Evolutionary conservation across 1,140 invertebrate species (phyloP).

Genomic region (Drosophila mojavensis): DNA sequence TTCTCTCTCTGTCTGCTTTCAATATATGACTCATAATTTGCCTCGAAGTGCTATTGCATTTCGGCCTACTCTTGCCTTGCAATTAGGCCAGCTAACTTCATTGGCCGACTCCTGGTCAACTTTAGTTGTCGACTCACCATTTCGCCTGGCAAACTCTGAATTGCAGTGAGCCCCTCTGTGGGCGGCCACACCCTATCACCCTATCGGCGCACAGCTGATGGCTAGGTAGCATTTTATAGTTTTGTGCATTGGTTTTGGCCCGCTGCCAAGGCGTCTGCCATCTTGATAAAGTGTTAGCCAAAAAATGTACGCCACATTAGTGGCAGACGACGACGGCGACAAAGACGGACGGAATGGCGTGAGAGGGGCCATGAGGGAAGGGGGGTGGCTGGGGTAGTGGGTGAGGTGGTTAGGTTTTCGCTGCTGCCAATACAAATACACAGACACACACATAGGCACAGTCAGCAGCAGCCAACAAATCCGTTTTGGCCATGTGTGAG

Average conservation of each 20-base stretch:
- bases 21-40: constrained; percentile 35
- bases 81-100: constrained; percentile 61
- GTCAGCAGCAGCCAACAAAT: constrained; percentile 35
- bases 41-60: background rate
- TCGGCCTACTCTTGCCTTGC: background rate
- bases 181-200: constrained; percentile 9
- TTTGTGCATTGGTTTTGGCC: constrained; percentile 76
- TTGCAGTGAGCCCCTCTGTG: background rate
- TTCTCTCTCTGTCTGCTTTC: background rate
- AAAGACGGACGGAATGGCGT: constrained; percentile 13
- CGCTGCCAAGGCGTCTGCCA: constrained; percentile 75
- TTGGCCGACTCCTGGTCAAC: constrained; percentile 10
- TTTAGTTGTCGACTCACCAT: no score
- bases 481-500: constrained; percentile 37
- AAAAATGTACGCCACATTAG: constrained; percentile 82
- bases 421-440: constrained; percentile 52
- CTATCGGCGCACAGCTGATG: constrained; percentile 9
- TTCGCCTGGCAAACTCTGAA: background rate
- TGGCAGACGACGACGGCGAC: constrained; percentile 57
- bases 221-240: constrained; percentile 59
- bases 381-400: no score
- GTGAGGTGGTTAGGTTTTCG: background rate
- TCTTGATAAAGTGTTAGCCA: constrained; percentile 82
- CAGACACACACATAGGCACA: constrained; percentile 11
- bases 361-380: background rate